A percentile compares a stretch with the other conserved stretches of the same genome.
phyloP scores from a whole-genome alignment of 2,888 invertebrate species.

The Apoderus coryli region DNA sequence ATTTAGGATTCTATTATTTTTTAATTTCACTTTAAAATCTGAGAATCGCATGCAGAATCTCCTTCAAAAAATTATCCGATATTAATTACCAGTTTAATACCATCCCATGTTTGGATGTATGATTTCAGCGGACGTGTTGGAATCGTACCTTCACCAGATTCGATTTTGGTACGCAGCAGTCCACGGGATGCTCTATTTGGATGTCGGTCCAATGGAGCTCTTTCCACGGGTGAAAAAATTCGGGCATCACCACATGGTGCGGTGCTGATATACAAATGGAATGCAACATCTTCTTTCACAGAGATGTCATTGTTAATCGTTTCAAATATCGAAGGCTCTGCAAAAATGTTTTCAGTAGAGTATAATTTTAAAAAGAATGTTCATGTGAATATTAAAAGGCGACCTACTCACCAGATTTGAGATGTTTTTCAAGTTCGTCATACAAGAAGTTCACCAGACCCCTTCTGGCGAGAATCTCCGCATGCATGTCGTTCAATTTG shows the following conservation, averaged over 20 bases:
- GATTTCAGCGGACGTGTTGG: conserved; percentile 68
- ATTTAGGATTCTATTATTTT: no score
- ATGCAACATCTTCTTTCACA: conserved; percentile 56
- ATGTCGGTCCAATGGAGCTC: conserved; percentile 49
- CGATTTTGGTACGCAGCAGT: conserved; percentile 87
- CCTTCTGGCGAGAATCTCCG: conserved; percentile 83
- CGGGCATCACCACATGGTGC: conserved; percentile 96
- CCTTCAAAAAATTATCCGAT: no score
- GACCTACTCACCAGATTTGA: conserved; percentile 15
- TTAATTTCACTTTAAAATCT: no score
- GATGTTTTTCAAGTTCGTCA: conserved; percentile 46
- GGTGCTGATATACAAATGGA: conserved; percentile 94
- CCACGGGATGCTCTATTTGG: conserved; percentile 76
- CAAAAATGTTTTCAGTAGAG: no score
- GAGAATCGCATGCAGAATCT: no score
- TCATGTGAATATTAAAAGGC: no score
- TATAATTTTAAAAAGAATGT: no score
- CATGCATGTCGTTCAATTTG: conserved; percentile 90
- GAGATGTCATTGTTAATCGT: no score
- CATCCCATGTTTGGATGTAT: conserved; percentile 92
- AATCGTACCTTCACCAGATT: conserved; percentile 90
- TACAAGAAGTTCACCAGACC: conserved; percentile 68
- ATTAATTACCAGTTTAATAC: conserved; percentile 73
- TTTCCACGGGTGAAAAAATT: conserved; percentile 85
- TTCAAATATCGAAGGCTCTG: no score